These are phyloP conservation scores for Lamproptera curius DNA, from an alignment of 2,888 invertebrate species.

Conservation along the genomic window DNA sequence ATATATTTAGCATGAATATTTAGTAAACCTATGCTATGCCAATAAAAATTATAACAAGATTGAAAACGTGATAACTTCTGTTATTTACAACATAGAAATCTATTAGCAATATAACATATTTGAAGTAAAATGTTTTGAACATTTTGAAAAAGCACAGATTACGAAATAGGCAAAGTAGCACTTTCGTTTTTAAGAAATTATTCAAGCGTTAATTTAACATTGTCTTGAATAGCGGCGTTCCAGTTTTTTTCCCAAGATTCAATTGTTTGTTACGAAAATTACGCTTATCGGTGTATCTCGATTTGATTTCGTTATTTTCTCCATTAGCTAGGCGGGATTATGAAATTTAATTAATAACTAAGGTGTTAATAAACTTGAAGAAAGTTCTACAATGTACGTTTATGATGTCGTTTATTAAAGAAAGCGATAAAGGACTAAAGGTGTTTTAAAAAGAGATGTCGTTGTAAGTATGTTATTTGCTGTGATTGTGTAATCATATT, in stretches of 20 bases:
- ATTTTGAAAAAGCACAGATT: too few relatives aligned
- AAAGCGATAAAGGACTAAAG: background rate
- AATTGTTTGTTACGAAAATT: conserved; percentile 20
- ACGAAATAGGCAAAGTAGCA: background rate
- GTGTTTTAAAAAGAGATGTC: background rate
- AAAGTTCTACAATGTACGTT: background rate
- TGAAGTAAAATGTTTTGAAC: too few relatives aligned
- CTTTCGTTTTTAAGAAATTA: conserved; percentile 19
- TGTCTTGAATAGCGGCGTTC: conserved; percentile 13
- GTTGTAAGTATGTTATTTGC: too few relatives aligned
- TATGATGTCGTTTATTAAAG: background rate
- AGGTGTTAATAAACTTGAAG: background rate
- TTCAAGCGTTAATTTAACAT: conserved; percentile 18
- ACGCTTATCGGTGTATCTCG: conserved; percentile 15
- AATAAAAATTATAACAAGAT: too few relatives aligned
- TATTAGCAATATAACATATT: too few relatives aligned
- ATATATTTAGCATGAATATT: too few relatives aligned
- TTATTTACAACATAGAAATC: too few relatives aligned
- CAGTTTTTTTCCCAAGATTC: conserved; percentile 16
- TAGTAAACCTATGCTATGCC: too few relatives aligned
- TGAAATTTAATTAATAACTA: background rate
- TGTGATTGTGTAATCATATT: too few relatives aligned
- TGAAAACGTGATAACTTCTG: too few relatives aligned
- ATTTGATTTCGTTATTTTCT: conserved; percentile 6
- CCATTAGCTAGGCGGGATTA: background rate